A percentile compares a stretch with the other conserved stretches of the same genome.
These are phyloP conservation scores for Enteromius radiatus DNA, from an alignment of 2,797 vertebrate genomes.

Conservation along the genomic window DNA sequence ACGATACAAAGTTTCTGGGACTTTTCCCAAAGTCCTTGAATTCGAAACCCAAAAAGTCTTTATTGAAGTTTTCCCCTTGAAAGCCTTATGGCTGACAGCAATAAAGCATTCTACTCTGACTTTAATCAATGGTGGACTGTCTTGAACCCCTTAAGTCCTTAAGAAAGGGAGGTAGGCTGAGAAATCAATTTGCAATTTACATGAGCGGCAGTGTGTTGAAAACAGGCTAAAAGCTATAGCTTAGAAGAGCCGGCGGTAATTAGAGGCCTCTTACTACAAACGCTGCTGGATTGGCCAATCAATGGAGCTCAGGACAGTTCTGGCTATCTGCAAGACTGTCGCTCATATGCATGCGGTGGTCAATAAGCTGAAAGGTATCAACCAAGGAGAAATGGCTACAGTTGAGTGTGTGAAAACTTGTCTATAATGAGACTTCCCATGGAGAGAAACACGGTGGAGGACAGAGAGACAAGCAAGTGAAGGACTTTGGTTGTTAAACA, in stretches of 20 bases:
- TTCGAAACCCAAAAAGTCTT: conserved; percentile 2
- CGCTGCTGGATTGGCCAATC: conserved; percentile 68
- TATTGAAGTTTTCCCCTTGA: conserved; percentile 72
- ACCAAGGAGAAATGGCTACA: conserved; percentile 69
- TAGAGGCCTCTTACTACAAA: conserved; percentile 71
- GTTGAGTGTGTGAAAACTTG: conserved; percentile 64
- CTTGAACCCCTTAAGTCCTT: conserved; percentile 80
- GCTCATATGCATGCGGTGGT: conserved; percentile 56
- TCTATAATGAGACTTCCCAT: conserved; percentile 60
- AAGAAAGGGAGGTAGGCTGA: conserved; percentile 73
- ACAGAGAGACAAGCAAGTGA: conserved; percentile 40
- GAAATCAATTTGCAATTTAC: conserved; percentile 84
- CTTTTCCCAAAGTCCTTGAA: conserved; percentile 26
- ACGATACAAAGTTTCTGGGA: not conserved
- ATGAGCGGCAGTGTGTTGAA: conserved; percentile 77
- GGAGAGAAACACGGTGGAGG: conserved; percentile 49
- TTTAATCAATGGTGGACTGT: conserved; percentile 77
- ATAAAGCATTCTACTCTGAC: conserved; percentile 79
- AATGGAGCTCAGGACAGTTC: conserved; percentile 63
- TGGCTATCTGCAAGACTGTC: conserved; percentile 56
- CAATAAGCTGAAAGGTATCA: conserved; percentile 65
- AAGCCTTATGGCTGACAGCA: conserved; percentile 78
- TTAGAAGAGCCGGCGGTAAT: conserved; percentile 70
- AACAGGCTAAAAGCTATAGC: conserved; percentile 73
- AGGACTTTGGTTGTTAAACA: not conserved